These are phyloP conservation scores for Cataglyphis livida DNA, from an alignment of 2,888 invertebrate genomes.

Conservation along the genomic window DNA sequence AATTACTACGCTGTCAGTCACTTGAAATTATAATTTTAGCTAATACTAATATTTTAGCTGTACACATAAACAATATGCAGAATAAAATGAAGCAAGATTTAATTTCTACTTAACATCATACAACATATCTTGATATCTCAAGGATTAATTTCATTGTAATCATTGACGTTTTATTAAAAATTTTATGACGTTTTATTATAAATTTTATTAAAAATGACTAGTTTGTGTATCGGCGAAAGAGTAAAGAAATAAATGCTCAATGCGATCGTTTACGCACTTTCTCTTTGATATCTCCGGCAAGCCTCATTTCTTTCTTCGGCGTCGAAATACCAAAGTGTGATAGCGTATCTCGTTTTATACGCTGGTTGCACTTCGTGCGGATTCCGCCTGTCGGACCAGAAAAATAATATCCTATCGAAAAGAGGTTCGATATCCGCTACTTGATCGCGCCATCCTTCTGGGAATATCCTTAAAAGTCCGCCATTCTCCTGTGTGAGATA, in stretches of 20 bases:
- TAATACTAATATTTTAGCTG: not conserved
- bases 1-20: not conserved
- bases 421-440: slow-evolving; percentile 97
- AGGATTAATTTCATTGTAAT: not conserved
- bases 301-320: slow-evolving; percentile 93
- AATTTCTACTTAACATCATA: not conserved
- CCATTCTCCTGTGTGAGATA: slow-evolving; percentile 87
- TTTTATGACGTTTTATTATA: not conserved
- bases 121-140: not conserved
- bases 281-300: slow-evolving; percentile 87
- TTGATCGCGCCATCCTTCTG: slow-evolving; percentile 93
- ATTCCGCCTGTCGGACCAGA: slow-evolving; percentile 98
- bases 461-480: slow-evolving; percentile 96
- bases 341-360: slow-evolving; percentile 94
- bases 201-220: not conserved
- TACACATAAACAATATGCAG: not conserved
- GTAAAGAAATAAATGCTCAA: not conserved
- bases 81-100: not conserved
- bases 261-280: slow-evolving; percentile 81
- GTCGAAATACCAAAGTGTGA: slow-evolving; percentile 97
- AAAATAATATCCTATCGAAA: slow-evolving; percentile 97
- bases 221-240: not conserved
- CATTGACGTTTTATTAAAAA: not conserved
- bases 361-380: slow-evolving; percentile 99
- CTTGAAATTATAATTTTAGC: not conserved